Evolutionary conservation across 2,113 vertebrate genomes (phyloP).

Genomic region (Brachyhypopomus gauderio): DNA sequence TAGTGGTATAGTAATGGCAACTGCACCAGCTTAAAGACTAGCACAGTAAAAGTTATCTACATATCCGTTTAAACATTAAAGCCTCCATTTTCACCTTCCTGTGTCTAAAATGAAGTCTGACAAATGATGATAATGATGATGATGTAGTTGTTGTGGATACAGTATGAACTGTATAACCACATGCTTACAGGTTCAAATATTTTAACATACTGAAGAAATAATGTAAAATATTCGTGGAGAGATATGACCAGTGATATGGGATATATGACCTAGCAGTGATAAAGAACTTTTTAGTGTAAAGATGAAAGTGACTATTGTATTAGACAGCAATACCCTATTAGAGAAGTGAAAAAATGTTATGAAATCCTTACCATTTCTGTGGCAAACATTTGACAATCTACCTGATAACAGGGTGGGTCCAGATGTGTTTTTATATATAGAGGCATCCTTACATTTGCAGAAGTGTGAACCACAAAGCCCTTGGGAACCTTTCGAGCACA

Average conservation of each 20-base stretch:
- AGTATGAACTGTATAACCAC: no score
- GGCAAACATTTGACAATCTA: slow-evolving; percentile 39
- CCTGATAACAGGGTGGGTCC: slow-evolving; percentile 30
- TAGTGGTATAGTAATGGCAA: no score
- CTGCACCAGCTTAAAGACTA: no score
- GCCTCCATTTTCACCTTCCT: no score
- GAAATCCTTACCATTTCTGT: slow-evolving; percentile 42
- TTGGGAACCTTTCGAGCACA: slow-evolving; percentile 54
- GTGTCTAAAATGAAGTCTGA: neutral
- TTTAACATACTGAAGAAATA: no score
- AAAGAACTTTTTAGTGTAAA: neutral
- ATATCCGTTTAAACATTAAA: neutral
- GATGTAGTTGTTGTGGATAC: no score
- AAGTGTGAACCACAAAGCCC: slow-evolving; percentile 64
- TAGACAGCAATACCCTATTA: neutral
- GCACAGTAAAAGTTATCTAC: neutral
- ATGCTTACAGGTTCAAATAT: no score
- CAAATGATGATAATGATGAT: neutral
- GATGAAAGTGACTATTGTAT: neutral
- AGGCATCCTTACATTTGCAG: slow-evolving; percentile 66
- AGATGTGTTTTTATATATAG: slow-evolving; percentile 26
- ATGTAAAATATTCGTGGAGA: no score
- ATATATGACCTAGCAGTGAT: no score
- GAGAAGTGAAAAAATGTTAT: slow-evolving; percentile 46
- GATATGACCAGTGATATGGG: no score